Conservation (phyloP, 2,888 invertebrate genomes). For the Drosophila nr. perissopoda region DNA sequence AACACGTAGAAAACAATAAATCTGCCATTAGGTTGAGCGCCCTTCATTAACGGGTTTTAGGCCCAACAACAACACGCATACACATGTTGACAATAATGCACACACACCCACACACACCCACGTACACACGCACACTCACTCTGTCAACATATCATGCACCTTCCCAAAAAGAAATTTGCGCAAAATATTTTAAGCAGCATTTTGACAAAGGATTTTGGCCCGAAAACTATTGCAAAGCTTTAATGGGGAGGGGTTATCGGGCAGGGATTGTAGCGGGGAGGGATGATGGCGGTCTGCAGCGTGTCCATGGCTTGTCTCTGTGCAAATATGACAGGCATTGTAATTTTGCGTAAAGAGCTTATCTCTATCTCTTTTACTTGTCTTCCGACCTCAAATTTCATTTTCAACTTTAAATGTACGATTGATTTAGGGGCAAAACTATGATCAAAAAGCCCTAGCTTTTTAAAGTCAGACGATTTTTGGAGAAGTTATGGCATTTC, state of each 20-base stretch:
- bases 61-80: constrained; percentile 32
- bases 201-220: constrained; percentile 66
- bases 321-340: constrained; percentile 55
- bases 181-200: constrained; percentile 76
- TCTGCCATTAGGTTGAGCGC: constrained; percentile 69
- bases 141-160: constrained; percentile 57
- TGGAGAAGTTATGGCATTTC: too few species aligned
- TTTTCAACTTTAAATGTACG: too few species aligned
- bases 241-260: not conserved
- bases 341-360: constrained; percentile 33
- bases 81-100: constrained; percentile 61
- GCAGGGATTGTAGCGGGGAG: not conserved
- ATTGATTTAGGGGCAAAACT: too few species aligned
- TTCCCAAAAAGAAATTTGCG: constrained; percentile 72
- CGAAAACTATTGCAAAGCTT: constrained; percentile 21
- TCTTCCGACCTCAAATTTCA: too few species aligned
- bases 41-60: constrained; percentile 74
- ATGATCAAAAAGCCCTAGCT: too few species aligned
- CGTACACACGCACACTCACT: not conserved
- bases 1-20: constrained; percentile 67
- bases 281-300: not conserved
- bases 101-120: constrained; percentile 18
- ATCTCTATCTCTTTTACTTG: too few species aligned
- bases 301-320: constrained; percentile 24
- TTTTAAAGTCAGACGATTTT: too few species aligned